These are phyloP conservation scores for Bradypodion ventrale DNA, from an alignment of 2,797 vertebrate genomes.

Conservation along the genomic window DNA sequence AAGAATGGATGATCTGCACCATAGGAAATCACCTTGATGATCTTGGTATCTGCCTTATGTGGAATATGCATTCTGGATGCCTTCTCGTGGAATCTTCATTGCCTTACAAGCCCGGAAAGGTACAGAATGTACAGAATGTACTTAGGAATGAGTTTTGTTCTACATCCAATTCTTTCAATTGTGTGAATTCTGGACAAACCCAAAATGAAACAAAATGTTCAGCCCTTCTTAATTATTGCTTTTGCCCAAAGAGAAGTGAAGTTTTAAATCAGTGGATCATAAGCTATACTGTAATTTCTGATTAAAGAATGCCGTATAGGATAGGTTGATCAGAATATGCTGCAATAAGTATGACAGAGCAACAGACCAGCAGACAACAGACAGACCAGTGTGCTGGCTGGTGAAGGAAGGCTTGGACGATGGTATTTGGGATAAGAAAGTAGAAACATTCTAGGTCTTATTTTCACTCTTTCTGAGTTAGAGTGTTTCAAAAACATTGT, in stretches of 20 bases:
- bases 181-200: too few species aligned
- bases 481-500: slow-evolving; percentile 8
- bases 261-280: not conserved
- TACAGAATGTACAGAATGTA: not conserved
- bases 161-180: too few species aligned
- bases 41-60: too few species aligned
- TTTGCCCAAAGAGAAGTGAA: not conserved
- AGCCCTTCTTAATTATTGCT: not conserved
- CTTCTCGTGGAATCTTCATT: not conserved
- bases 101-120: not conserved
- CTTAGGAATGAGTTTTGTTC: too few species aligned
- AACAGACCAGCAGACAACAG: too few species aligned
- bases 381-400: too few species aligned
- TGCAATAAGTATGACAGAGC: not conserved
- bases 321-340: not conserved
- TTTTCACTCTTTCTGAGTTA: not conserved
- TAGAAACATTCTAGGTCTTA: not conserved
- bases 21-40: too few species aligned
- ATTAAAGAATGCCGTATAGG: not conserved
- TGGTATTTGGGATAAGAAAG: not conserved
- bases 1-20: too few species aligned
- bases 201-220: not conserved
- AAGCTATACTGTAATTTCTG: not conserved
- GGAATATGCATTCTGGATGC: too few species aligned
- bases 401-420: too few species aligned